Percentiles rank a stretch among this genome's conserved stretches.
These are phyloP conservation scores for Sander lucioperca DNA, from an alignment of 2,113 vertebrate genomes.

Conservation along the genomic window DNA sequence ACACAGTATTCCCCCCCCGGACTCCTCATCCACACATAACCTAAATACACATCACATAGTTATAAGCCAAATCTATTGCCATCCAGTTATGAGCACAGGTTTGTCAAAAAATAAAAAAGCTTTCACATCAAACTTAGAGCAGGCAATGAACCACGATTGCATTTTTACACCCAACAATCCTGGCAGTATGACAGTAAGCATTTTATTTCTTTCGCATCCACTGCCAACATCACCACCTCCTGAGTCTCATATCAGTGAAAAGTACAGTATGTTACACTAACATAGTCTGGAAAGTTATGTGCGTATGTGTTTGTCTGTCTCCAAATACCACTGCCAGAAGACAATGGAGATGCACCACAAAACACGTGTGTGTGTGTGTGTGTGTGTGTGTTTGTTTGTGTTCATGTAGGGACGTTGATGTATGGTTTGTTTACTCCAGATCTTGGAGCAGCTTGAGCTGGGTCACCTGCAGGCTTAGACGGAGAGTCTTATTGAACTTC, in stretches of 20 bases:
- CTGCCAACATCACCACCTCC: conserved; percentile 9
- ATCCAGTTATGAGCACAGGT: conserved; percentile 19
- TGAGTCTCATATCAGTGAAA: conserved; percentile 12
- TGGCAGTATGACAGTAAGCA: neutral
- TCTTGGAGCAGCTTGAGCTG: neutral
- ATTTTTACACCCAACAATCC: conserved; percentile 11
- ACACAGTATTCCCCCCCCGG: conserved; percentile 32
- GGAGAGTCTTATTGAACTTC: conserved; percentile 16
- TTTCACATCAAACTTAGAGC: conserved; percentile 32
- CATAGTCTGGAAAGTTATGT: neutral
- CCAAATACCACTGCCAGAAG: neutral
- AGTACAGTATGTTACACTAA: neutral
- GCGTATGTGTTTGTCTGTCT: neutral
- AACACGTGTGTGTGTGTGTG: neutral
- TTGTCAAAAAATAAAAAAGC: conserved; percentile 15
- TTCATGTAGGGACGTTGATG: conserved; percentile 33
- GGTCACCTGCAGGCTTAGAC: conserved; percentile 36
- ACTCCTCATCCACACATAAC: conserved; percentile 45
- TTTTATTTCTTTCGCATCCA: neutral
- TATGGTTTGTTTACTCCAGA: conserved; percentile 59
- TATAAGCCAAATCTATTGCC: conserved; percentile 17
- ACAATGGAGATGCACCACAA: conserved; percentile 9
- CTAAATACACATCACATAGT: conserved; percentile 41
- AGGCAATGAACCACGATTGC: neutral
- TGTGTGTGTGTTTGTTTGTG: neutral